Base-by-base conservation (phyloP, 2,113 vertebrate species). In the Eidolon helvum region DNA sequence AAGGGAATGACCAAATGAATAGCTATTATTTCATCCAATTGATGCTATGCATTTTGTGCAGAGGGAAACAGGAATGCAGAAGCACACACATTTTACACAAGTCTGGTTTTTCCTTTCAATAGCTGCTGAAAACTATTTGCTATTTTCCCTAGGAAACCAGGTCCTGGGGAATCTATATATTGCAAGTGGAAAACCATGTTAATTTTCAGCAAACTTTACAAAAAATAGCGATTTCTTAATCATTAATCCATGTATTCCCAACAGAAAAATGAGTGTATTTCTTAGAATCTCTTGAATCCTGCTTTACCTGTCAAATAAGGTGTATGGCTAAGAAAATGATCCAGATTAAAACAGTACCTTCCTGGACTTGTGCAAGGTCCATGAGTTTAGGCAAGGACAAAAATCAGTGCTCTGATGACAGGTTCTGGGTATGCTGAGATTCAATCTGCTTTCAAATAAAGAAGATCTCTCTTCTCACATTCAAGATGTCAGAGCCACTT, bases 11-110 rank as follows among this genome's bases (percentile, higher is more conserved):
- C 89, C 95, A 85, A 24, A 33, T 68, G 96, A 98, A 95, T 63
- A 95, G 89, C 93, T 97, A 85, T 90, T 95, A 96, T 97, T 97
- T 98, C 83, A 93, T 93, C 89, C 96, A 87, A 4, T 69, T 84
- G 90, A 82, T 90, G 91, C 79, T 26, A 4, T 87, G 55, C 93
- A 86, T 96, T 94, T 65, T 92, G 95, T 68, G 79, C 74, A 82
- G 69, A 96, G 63, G 79, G 87, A 93, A 95, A 63, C n/a, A 21
- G 85, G 80, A 93, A 93, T 90, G 68, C 74, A 90, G 86, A 83
- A 91, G n/a, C 65, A 95, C 0, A 5, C 50, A 91, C 93, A 89
- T 89, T 93, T 93, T 75, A 97, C 22, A 95, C 66, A 40, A 83
- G 57, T 45, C 79, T 92, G 79, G 28, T 83, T 95, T 84, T 94